phyloP scores from a whole-genome alignment of 2,113 vertebrate genomes.

The Artemisiospiza belli region DNA sequence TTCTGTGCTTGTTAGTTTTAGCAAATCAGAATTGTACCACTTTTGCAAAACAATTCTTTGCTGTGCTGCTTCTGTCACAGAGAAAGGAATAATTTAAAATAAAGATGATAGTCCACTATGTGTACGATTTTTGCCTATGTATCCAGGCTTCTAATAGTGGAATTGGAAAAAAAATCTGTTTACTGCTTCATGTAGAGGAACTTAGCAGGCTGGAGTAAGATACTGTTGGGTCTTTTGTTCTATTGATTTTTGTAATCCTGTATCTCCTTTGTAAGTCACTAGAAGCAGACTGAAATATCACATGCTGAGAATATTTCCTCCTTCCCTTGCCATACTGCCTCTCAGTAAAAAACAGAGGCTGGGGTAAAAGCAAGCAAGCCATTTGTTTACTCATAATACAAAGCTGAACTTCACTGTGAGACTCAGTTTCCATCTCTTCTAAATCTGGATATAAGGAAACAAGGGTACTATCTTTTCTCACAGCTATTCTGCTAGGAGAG shows the following conservation, averaged over 20 bases:
- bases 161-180: neutral
- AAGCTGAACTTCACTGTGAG: neutral
- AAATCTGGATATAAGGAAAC: neutral
- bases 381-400: neutral
- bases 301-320: neutral
- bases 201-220: neutral
- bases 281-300: neutral
- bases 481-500: neutral
- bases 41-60: neutral
- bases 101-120: neutral
- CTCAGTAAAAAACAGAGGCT: neutral
- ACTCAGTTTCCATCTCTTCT: neutral
- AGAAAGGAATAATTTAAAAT: neutral
- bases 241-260: neutral
- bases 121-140: neutral
- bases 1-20: neutral
- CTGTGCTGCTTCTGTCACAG: neutral
- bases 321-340: neutral
- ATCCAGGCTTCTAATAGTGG: neutral
- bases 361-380: neutral
- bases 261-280: neutral
- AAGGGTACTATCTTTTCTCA: neutral
- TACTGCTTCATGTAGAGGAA: neutral
- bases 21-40: neutral
- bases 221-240: neutral